phyloP scores from a whole-genome alignment of 2,113 vertebrate genomes.

The Aplodontia rufa region DNA sequence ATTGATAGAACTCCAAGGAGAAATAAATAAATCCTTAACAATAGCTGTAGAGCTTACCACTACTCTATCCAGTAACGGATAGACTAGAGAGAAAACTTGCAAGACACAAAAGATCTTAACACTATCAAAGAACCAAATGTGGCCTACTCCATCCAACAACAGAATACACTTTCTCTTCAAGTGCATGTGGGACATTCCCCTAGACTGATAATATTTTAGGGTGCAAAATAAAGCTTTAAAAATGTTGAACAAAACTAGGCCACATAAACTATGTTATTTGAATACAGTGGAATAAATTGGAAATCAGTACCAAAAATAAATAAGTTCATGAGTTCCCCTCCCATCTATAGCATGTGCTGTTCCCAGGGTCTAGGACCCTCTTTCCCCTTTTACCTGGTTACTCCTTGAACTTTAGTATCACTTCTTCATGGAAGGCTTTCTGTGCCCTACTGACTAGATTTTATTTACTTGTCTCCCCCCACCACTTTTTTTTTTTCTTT shows the following conservation, averaged over 20 bases:
- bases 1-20: neutral
- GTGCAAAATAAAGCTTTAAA: constrained; percentile 18
- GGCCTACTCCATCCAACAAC: neutral
- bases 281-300: neutral
- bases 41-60: neutral
- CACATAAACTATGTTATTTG: neutral
- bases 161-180: neutral
- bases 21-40: neutral
- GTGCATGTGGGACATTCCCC: neutral
- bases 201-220: neutral
- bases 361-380: neutral
- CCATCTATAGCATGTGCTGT: neutral
- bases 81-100: neutral
- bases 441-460: neutral
- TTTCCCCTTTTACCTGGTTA: neutral
- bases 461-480: neutral
- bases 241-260: neutral
- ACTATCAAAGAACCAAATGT: neutral
- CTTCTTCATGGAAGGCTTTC: neutral
- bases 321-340: neutral
- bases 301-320: constrained; percentile 9
- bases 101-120: neutral
- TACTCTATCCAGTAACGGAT: neutral
- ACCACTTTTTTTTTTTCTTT: too few species aligned
- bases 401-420: neutral